Evolutionary conservation across 2,888 invertebrate genomes (phyloP).

Genomic region (Rhyacophila evoluta): DNA sequence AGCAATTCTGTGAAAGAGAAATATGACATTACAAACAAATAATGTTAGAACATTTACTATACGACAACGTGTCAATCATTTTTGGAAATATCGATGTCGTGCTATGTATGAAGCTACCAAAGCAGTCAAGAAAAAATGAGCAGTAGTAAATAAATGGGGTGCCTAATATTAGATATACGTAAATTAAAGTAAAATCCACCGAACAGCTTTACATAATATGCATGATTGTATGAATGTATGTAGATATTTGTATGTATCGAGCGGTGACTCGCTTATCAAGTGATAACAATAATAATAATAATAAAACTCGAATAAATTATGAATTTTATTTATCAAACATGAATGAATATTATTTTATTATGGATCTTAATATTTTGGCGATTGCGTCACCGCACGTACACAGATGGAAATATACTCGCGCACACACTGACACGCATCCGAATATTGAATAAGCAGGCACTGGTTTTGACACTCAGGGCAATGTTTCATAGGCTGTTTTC

Average conservation of each 20-base stretch:
- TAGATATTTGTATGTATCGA: background rate
- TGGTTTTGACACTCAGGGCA: background rate
- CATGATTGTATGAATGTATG: too few relatives aligned
- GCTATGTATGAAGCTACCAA: too few relatives aligned
- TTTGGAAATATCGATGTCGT: too few relatives aligned
- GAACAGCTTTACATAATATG: too few relatives aligned
- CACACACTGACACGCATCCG: background rate
- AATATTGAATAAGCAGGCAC: background rate
- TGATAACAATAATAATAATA: background rate
- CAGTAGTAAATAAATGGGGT: too few relatives aligned
- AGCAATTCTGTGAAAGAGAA: too few relatives aligned
- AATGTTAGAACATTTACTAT: too few relatives aligned
- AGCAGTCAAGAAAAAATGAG: too few relatives aligned
- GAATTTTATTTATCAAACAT: background rate
- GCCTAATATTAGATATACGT: too few relatives aligned
- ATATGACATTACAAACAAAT: too few relatives aligned
- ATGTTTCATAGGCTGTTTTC: background rate
- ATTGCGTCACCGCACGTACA: background rate
- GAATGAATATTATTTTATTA: conserved; percentile 8
- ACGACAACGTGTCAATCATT: too few relatives aligned
- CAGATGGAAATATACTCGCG: background rate
- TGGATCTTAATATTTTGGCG: background rate
- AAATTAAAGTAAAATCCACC: too few relatives aligned
- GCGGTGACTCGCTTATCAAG: background rate
- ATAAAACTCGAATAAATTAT: conserved; percentile 1